Evolutionary conservation across 2,888 invertebrate species (phyloP).

Genomic region (Coecobrya sp.): DNA sequence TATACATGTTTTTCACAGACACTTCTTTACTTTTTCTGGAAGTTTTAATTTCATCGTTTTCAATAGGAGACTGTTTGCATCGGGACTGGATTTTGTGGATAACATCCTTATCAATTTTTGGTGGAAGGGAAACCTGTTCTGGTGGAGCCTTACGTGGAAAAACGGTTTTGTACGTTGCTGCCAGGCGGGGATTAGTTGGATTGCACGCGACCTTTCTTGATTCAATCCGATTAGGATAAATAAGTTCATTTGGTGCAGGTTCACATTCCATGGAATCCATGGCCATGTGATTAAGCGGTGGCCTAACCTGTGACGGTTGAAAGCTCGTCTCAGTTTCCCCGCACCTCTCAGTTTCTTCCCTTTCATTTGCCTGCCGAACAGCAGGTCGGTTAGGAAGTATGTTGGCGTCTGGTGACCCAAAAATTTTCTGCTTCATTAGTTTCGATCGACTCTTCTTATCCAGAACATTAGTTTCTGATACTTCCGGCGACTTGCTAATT

Average conservation of each 20-base stretch:
- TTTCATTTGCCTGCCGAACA: not conserved
- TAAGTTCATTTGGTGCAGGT: not conserved
- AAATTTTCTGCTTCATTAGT: slow-evolving; percentile 26
- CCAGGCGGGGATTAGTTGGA: not conserved
- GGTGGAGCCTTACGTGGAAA: not conserved
- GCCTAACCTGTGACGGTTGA: not conserved
- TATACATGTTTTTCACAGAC: not conserved
- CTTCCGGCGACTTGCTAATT: not conserved
- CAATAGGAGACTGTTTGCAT: not conserved
- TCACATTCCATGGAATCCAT: too few relatives aligned
- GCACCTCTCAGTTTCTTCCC: not conserved
- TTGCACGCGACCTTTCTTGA: not conserved
- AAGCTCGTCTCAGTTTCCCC: not conserved
- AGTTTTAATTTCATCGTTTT: not conserved
- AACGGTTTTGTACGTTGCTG: not conserved
- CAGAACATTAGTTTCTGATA: not conserved
- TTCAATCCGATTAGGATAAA: not conserved
- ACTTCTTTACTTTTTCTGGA: not conserved
- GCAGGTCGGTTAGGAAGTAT: slow-evolving; percentile 47
- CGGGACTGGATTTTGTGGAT: not conserved
- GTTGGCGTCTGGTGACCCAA: slow-evolving; percentile 69
- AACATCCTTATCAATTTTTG: slow-evolving; percentile 50
- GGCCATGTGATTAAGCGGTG: not conserved
- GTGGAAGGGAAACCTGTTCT: slow-evolving; percentile 30
- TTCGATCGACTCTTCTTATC: not conserved